These are phyloP conservation scores for Mimachlamys varia DNA, from an alignment of 2,888 invertebrate species.

Conservation along the genomic window DNA sequence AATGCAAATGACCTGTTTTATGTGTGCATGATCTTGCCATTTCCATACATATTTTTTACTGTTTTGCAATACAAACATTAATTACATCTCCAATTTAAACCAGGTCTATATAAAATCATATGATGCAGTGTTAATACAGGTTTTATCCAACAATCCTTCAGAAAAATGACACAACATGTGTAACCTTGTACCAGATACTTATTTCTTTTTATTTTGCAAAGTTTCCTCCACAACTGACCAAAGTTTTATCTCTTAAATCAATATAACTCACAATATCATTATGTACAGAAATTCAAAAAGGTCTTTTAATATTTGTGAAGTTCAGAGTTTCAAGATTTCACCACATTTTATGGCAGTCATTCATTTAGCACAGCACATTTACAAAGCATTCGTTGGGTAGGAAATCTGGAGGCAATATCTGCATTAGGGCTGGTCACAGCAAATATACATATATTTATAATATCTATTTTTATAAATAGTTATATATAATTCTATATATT, in stretches of 20 bases:
- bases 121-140: too few relatives aligned
- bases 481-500: neutral
- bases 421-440: neutral
- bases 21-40: too few relatives aligned
- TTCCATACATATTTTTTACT: too few relatives aligned
- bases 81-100: neutral
- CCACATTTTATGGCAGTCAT: neutral
- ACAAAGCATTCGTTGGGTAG: neutral
- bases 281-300: too few relatives aligned
- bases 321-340: neutral
- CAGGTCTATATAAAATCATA: too few relatives aligned
- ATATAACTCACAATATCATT: too few relatives aligned
- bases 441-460: neutral
- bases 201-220: too few relatives aligned
- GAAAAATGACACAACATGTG: too few relatives aligned
- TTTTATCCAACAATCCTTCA: too few relatives aligned
- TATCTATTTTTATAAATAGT: neutral
- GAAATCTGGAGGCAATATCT: neutral
- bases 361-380: neutral
- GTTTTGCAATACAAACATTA: conserved; percentile 16
- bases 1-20: neutral
- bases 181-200: too few relatives aligned
- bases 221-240: too few relatives aligned
- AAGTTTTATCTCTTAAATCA: too few relatives aligned
- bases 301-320: neutral